Percentiles rank a stretch among this genome's conserved stretches.
Conservation (phyloP, 2,113 vertebrate genomes). For the Steatornis caripensis region DNA sequence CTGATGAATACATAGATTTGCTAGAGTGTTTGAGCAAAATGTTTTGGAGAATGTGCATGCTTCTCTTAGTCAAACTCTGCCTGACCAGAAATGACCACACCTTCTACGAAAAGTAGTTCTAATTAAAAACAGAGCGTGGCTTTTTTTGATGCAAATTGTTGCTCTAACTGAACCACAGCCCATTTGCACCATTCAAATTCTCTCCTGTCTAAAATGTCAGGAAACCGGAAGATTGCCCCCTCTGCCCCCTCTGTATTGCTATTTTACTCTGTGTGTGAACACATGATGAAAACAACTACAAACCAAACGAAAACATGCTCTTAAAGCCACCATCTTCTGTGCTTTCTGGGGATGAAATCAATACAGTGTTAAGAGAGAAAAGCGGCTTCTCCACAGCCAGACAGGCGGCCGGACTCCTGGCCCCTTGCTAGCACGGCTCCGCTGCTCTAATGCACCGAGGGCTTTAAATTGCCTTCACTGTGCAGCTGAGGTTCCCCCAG, state of each 20-base stretch:
- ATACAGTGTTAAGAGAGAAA: background rate
- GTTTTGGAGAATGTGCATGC: background rate
- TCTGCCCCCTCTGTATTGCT: background rate
- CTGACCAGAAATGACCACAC: slow-evolving; percentile 41
- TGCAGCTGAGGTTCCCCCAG: background rate
- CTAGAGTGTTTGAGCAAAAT: background rate
- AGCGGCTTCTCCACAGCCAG: background rate
- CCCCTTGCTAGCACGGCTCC: background rate
- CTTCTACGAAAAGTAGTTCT: slow-evolving; percentile 41
- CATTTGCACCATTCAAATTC: background rate
- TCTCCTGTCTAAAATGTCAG: background rate
- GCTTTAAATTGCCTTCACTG: background rate
- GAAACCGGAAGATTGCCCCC: background rate
- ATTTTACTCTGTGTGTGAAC: background rate
- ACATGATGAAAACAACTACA: background rate
- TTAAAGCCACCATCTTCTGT: background rate
- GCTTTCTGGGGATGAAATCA: background rate
- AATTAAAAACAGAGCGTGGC: slow-evolving; percentile 38
- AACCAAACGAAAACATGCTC: background rate
- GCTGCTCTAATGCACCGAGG: background rate
- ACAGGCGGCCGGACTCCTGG: fast-evolving
- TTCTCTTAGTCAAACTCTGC: slow-evolving; percentile 2
- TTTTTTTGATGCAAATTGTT: slow-evolving; percentile 11
- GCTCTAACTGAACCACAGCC: background rate
- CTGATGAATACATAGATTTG: slow-evolving; percentile 12